Evolutionary conservation across 1,140 invertebrate species (phyloP), one percentile per base, ranked within the genome.

Genomic region (Ceratina australensis): DNA sequence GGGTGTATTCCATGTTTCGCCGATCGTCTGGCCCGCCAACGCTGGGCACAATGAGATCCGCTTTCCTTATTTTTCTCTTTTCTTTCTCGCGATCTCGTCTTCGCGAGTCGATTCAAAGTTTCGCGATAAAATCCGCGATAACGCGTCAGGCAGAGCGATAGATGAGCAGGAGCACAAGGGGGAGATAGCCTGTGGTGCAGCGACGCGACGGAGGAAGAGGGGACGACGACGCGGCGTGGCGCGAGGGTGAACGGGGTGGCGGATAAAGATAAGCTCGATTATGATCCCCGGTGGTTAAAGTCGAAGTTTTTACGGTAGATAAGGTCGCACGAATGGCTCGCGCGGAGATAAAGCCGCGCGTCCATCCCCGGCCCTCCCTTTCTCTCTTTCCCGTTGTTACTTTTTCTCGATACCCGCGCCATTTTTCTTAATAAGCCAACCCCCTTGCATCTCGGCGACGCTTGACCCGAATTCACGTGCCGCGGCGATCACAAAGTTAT

Each of bases 241-340:
- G 60, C 60, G n/a, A 61, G 28, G 26, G n/a, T 61, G 33, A 64
- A 66, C 60, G 69, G 60, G 72, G 61, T 57, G 54, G 77, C 18
- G 24, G 69, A 65, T 28, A 60, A 71, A 88, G 90, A 91, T 90
- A 90, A 90, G 87, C 82, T 86, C 85, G 89, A 91, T 91, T 91
- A 90, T 90, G 89, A 91, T 91, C 90, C 89, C 88, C 85, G 78
- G 88, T 88, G 89, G 90, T 90, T 89, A 84, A 88, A 90, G 87
- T 87, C 87, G 72, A 90, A 91, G 88, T 91, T 91, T 90, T 90
- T 90, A 87, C 87, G 81, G 87, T 87, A 89, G 90, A 91, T 91
- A 90, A 90, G 85, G 66, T 65, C 74, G 73, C 82, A 67, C 69
- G 83, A 84, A 86, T 84, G 79, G 77, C 71, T 83, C 79, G 74